Evolutionary conservation across 2,113 vertebrate species (phyloP).

Genomic region (Cricetomys ansorgei): DNA sequence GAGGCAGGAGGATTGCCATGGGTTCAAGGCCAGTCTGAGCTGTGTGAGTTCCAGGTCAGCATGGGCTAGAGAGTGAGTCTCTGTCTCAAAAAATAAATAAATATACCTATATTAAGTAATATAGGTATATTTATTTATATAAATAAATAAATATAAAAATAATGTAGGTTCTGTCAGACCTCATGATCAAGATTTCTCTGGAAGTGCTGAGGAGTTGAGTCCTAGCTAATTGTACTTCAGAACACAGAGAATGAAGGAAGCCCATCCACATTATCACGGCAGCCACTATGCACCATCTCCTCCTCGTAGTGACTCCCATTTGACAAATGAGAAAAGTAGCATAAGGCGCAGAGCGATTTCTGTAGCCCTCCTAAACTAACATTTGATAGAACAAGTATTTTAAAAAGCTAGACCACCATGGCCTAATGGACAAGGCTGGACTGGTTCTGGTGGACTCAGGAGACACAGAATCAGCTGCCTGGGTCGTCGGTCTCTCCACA

Average conservation of each 20-base stretch:
- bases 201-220: neutral
- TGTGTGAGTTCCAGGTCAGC: neutral
- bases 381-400: neutral
- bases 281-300: neutral
- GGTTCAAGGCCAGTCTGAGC: neutral
- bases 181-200: neutral
- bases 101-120: neutral
- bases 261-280: too few relatives aligned
- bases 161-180: neutral
- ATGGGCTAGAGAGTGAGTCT: neutral
- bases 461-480: neutral
- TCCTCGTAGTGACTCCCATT: neutral
- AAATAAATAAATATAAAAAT: neutral
- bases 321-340: neutral
- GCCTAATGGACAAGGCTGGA: neutral
- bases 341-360: neutral
- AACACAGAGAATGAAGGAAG: neutral
- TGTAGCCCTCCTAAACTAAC: neutral
- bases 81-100: neutral
- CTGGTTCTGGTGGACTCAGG: too few relatives aligned
- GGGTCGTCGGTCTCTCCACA: neutral
- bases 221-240: neutral
- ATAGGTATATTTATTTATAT: too few relatives aligned
- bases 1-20: neutral
- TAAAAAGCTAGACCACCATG: neutral